Evolutionary conservation across 2,797 vertebrate species (phyloP).

Genomic region (Saxicola maurus): DNA sequence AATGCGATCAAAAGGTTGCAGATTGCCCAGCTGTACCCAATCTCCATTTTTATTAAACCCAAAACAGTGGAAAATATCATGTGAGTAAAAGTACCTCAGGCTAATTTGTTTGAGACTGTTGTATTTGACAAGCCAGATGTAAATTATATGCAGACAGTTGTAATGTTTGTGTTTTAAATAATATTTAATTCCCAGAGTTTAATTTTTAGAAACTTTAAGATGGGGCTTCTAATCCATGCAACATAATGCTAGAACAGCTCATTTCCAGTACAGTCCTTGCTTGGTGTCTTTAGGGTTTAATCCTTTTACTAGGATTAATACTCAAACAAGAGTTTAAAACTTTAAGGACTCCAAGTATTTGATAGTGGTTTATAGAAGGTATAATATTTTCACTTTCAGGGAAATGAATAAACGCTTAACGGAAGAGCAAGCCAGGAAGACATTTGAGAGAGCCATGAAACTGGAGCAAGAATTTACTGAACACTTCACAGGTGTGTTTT

Average conservation of each 20-base stretch:
- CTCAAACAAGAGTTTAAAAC: background rate
- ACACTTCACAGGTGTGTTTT: constrained; percentile 90
- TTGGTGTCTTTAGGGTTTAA: background rate
- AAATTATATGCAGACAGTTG: background rate
- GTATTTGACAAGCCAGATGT: background rate
- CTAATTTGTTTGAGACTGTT: background rate
- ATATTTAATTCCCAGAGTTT: background rate
- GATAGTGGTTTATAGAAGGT: background rate
- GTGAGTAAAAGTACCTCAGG: constrained; percentile 75
- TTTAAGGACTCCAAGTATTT: background rate
- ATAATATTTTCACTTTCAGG: constrained; percentile 68
- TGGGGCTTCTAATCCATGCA: background rate
- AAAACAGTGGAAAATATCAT: constrained; percentile 96
- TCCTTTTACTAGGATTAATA: background rate
- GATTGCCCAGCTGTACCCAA: constrained; percentile 89
- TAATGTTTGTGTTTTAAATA: background rate
- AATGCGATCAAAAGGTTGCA: constrained; percentile 97
- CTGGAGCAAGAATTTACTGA: constrained; percentile 97
- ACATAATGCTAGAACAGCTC: background rate
- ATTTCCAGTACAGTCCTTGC: background rate
- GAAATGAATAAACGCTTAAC: constrained; percentile 98
- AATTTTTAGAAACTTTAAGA: background rate
- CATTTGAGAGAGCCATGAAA: constrained; percentile 91
- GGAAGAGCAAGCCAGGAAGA: constrained; percentile 92
- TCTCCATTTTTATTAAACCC: constrained; percentile 95